phyloP scores from a whole-genome alignment of 2,888 invertebrate species.

The Euphydryas editha region DNA sequence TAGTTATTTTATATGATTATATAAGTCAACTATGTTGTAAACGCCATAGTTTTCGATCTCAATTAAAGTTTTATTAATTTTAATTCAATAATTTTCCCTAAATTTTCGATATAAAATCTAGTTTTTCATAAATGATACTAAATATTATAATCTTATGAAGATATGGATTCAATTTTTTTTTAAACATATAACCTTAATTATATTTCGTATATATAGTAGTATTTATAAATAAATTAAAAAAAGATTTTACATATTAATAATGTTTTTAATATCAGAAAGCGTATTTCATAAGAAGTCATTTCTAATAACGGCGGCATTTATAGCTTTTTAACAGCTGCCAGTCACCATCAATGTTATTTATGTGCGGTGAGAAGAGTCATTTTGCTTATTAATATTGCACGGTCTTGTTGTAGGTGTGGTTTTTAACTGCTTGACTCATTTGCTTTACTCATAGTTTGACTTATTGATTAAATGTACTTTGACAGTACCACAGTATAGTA shows the following conservation, averaged over 20 bases:
- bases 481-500: no score
- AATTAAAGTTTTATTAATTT: no score
- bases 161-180: no score
- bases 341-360: slow-evolving; percentile 76
- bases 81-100: no score
- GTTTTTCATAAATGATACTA: no score
- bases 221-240: not conserved
- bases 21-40: no score
- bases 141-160: no score
- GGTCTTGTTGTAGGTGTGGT: slow-evolving; percentile 66
- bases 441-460: slow-evolving; percentile 55
- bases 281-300: slow-evolving; percentile 36
- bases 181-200: no score
- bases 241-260: not conserved
- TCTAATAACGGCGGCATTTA: slow-evolving; percentile 53
- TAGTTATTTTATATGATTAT: no score
- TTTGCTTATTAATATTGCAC: slow-evolving; percentile 77
- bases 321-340: slow-evolving; percentile 67
- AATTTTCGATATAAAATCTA: no score
- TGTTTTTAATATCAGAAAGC: slow-evolving; percentile 6
- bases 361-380: slow-evolving; percentile 75
- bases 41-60: no score
- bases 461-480: not conserved
- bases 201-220: no score
- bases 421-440: slow-evolving; percentile 64